Base-by-base conservation (phyloP, 2,113 vertebrate genomes). In the Polypterus senegalus region DNA sequence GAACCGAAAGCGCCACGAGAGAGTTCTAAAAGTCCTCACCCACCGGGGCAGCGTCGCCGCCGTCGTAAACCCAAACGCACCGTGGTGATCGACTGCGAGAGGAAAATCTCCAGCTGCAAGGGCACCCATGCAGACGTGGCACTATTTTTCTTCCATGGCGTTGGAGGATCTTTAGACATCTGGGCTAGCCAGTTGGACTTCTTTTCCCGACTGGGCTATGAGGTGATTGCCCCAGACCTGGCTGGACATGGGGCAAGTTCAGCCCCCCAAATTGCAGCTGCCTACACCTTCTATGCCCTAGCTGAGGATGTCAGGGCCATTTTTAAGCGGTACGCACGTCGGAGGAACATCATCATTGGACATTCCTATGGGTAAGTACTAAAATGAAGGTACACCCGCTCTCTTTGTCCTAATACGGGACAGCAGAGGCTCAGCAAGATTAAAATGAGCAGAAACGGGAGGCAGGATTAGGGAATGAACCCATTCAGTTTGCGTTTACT, bases 121-220 rank as follows among this genome's bases (percentile, higher is more conserved):
- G 94, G 83, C 47, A 79, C 85, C 0, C 91, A 98, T 69, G 7
- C 81, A 0, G 94, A 98, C 0, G 86, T 98, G 67, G 91, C 86
- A 3, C 79, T 98, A 4, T 98, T 98, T 71, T 98, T 98, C 82
- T 88, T 98, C 70, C 96, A 98, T 0, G 96, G 96, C 0, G 96
- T 98, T 0, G 94, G 96, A 0, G 94, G 96, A 9, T 97, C 96
- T 0, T 67, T 96, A 72, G 92, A 94, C 67, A 97, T 98, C 75
- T 98, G 96, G 96, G 90, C 86, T 69, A 88, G 86, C 67, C 96
- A 98, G 80, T 70, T 98, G 81, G 92, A 95, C 63, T 97, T 92
- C 72, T 97, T 98, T 11, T 84, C 86, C 47, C 80, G 73, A 53
- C 78, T 92, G 64, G 96, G 96, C 3, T 98, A 98, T 1, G 94